Evolutionary conservation across 1,140 invertebrate genomes (phyloP), one percentile per base, ranked within the genome.

Genomic region (Drosophila rhopaloa): DNA sequence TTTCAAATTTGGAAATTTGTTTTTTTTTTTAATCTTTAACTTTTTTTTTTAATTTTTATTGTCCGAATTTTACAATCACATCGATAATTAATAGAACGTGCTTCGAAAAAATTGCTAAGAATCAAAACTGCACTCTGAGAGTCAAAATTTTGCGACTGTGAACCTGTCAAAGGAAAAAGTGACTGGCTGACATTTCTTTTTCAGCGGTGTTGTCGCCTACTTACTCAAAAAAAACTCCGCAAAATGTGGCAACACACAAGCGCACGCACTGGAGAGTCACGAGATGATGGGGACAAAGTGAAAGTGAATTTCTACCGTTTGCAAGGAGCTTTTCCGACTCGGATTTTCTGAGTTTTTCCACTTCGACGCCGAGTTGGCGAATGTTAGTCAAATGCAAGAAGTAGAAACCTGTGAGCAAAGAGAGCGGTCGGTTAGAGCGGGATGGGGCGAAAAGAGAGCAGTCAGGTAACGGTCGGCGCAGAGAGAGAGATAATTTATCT

Each of bases 331-430:
- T 66, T 55, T 63, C 60, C 24, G 59, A 47, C 58, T 72, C 16
- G 54, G 37, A 62, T 72, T 56, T 73, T 56, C 51, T 60, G 9
- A 73, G 41, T 73, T 72, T 56, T 73, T 56, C 66, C 80, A 63
- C 60, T 57, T 63, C 79, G 79, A 76, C 79, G 79, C 75, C 79
- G 79, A 70, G 73, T 73, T 81, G 81, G 81, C 81, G 81, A 85
- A 78, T 86, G 82, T 88, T 71, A 77, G 79, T 85, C 75, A 75
- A 88, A 86, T 86, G 74, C 74, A 88, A 81, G 82, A 86, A 85
- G 79, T 81, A 81, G 83, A 80, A 81, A 85, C 73, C 76, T 86
- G 60, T 43, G 82, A 81, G 60, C 24, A 19, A 74, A 74, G 46
- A 58, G 57, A 63, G 35, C 32, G 53, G 53, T 47, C 32, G 7